Base-by-base conservation (phyloP, 2,797 vertebrate genomes). In the Pelochelys cantorii region DNA sequence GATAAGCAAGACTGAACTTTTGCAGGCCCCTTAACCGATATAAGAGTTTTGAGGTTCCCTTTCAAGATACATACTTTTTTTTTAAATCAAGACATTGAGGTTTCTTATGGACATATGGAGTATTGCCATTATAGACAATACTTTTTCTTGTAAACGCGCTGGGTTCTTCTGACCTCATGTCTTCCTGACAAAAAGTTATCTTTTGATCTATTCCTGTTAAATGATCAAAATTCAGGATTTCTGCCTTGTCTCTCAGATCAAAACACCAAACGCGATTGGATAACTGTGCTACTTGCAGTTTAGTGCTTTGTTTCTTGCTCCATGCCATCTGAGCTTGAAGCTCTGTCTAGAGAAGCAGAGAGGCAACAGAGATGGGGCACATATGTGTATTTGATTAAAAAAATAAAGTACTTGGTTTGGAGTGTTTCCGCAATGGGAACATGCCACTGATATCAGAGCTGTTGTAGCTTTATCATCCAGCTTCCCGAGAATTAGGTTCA, bases 321-420 rank as follows among this genome's bases (percentile, higher is more conserved):
- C 57, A 54, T 55, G 93, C 84, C 91, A 90, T 29, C 87, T 94
- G 95, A 96, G 93, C 93, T 96, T 96, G 95, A 96, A 95, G 95
- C 92, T 91, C 87, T 60, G 83, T 53, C 71, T 85, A 88, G 90
- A 94, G 94, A 2, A 85, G 84, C 25, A 75, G 90, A 85, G 71
- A 83, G 96, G 83, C 23, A 84, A 93, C 34, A 34, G 92, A 53
- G 55, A 42, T 7, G 2, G 29, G 34, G 54, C 31, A 57, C n/a
- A 34, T 34, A 7, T 56, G 74, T 86, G 34, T 13, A 91, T 22
- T 1, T 0, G 78, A 29, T 29, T 1, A n/a, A 48, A 37, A 84
- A 57, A 4, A 29, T 11, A 74, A 92, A 78, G 82, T 89, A 42
- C 37, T 11, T 0, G 2, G 60, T 31, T 75, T 68, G 29, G 83